Conservation (phyloP, 1,140 invertebrate species). For the Babylonia areolata region DNA sequence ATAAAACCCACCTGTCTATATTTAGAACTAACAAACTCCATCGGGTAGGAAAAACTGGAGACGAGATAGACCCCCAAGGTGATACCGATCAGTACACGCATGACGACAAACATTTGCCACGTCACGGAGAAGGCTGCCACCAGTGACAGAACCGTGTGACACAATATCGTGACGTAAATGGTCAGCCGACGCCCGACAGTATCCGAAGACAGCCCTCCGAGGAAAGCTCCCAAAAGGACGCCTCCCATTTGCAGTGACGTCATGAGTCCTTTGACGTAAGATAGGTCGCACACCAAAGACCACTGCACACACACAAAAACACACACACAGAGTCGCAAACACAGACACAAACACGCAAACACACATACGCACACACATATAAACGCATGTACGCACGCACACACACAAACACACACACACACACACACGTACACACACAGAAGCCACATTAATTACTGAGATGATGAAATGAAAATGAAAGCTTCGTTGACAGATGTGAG, state of each 20-base stretch:
- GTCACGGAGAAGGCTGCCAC: constrained; percentile 41
- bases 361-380: too few species aligned
- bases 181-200: constrained; percentile 51
- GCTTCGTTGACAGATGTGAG: too few species aligned
- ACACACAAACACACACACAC: too few species aligned
- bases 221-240: constrained; percentile 53
- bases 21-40: constrained; percentile 38
- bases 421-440: too few species aligned
- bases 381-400: too few species aligned
- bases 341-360: too few species aligned
- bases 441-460: too few species aligned
- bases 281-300: constrained; percentile 54
- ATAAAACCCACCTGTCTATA: constrained; percentile 15
- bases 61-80: constrained; percentile 29
- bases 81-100: constrained; percentile 51
- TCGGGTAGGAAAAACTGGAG: constrained; percentile 23
- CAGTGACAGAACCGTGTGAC: constrained; percentile 38
- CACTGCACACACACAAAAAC: constrained; percentile 41
- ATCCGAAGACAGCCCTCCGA: constrained; percentile 56
- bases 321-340: too few species aligned
- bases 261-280: constrained; percentile 44
- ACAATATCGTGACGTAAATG: constrained; percentile 36
- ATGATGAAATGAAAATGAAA: too few species aligned
- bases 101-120: constrained; percentile 56
- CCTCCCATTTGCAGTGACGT: constrained; percentile 59